Conservation (phyloP, 2,797 vertebrate genomes). For the Eupleurogrammus muticus region DNA sequence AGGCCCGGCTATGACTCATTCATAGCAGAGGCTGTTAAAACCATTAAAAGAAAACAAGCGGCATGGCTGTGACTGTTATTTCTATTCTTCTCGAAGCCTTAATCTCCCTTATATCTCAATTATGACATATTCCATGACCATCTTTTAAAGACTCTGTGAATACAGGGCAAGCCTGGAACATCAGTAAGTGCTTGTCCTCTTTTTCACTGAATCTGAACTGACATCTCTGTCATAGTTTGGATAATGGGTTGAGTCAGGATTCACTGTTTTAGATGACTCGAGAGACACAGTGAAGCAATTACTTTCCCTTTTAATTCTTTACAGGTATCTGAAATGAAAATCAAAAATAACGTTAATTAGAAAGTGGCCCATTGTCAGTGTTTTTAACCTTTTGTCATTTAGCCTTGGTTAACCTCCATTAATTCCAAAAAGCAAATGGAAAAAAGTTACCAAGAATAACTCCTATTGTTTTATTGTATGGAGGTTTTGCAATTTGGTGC, state of each 20-base stretch:
- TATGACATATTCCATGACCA: not conserved
- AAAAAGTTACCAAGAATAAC: no score
- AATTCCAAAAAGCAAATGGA: no score
- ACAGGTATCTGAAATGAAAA: not conserved
- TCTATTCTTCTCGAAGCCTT: not conserved
- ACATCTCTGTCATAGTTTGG: constrained; percentile 17
- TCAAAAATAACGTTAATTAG: no score
- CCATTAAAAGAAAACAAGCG: constrained; percentile 27
- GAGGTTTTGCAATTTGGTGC: no score
- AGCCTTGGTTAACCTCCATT: no score
- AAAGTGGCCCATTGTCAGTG: no score
- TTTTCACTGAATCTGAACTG: constrained; percentile 1
- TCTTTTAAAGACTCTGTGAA: not conserved
- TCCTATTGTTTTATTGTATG: no score
- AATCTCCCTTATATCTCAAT: not conserved
- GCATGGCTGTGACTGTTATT: not conserved
- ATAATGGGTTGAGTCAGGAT: constrained; percentile 10
- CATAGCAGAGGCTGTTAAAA: not conserved
- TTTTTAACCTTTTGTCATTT: not conserved
- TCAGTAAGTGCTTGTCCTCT: constrained; percentile 1
- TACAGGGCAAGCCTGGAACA: constrained; percentile 7
- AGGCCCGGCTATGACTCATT: constrained; percentile 46
- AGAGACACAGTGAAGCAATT: not conserved
- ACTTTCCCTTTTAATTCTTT: not conserved
- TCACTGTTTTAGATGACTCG: constrained; percentile 22